phyloP scores from a whole-genome alignment of 2,797 vertebrate species.

The Odontamblyopus rebecca region DNA sequence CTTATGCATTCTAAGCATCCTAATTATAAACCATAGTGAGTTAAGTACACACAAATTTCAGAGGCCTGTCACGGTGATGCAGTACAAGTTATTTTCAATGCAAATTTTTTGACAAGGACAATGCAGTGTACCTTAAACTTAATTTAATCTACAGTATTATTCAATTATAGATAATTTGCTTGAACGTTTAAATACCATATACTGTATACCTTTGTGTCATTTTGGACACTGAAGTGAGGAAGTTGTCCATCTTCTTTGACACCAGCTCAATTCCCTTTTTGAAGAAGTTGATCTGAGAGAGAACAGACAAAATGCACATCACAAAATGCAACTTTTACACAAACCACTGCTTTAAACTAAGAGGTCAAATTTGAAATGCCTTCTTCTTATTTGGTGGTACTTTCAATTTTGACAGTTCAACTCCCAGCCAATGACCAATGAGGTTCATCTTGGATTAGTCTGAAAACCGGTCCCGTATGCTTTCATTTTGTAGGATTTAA shows the following conservation, averaged over 20 bases:
- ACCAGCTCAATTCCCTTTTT: slow-evolving; percentile 95
- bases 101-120: too few species aligned
- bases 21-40: too few species aligned
- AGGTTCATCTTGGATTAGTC: too few species aligned
- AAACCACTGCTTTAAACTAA: neutral
- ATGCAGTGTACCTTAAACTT: too few species aligned
- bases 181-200: neutral
- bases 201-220: slow-evolving; percentile 84
- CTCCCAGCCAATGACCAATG: too few species aligned
- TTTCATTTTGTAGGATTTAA: too few species aligned
- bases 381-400: neutral
- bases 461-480: too few species aligned
- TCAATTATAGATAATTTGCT: neutral
- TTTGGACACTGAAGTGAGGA: slow-evolving; percentile 84
- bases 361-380: neutral
- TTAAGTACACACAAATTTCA: too few species aligned
- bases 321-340: neutral
- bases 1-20: too few species aligned
- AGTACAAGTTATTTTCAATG: too few species aligned
- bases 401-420: neutral
- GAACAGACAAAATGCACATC: slow-evolving; percentile 11
- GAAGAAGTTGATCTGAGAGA: slow-evolving; percentile 89
- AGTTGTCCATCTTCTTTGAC: slow-evolving; percentile 90
- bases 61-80: too few species aligned
- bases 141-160: neutral